Evolutionary conservation across 2,113 vertebrate genomes (phyloP).

Genomic region (Antennarius striatus): DNA sequence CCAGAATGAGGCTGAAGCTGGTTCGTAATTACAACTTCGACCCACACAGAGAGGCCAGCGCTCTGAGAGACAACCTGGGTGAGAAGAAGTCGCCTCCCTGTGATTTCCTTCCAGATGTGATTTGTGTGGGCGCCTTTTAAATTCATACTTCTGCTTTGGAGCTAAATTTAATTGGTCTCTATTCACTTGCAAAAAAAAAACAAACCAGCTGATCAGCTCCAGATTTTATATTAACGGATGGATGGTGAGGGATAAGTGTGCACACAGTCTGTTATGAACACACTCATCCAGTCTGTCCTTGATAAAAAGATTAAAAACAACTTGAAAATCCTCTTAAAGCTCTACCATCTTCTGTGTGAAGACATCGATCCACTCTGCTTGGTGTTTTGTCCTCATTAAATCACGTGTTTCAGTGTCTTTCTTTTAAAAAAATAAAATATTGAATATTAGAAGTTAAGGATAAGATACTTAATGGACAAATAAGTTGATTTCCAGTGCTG

Average conservation of each 20-base stretch:
- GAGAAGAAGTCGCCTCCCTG: constrained; percentile 35
- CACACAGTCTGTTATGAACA: not conserved
- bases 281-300: not conserved
- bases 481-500: not conserved
- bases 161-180: no score
- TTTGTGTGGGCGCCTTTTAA: no score
- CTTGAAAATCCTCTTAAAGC: constrained; percentile 28
- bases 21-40: constrained; percentile 91
- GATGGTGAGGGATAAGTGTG: constrained; percentile 3
- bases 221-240: not conserved
- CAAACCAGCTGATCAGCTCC: not conserved
- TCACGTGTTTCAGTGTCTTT: not conserved
- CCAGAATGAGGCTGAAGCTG: constrained; percentile 94
- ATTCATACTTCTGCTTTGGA: no score
- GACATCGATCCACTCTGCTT: not conserved
- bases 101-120: not conserved
- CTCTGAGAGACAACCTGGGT: constrained; percentile 95
- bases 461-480: no score
- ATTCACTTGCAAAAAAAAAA: no score
- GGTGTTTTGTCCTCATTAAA: not conserved
- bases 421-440: no score
- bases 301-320: constrained; percentile 26
- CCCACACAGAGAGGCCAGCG: constrained; percentile 90
- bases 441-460: not conserved
- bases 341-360: not conserved